Evolutionary conservation across 2,113 vertebrate genomes (phyloP).

Genomic region (Mastomys coucha): DNA sequence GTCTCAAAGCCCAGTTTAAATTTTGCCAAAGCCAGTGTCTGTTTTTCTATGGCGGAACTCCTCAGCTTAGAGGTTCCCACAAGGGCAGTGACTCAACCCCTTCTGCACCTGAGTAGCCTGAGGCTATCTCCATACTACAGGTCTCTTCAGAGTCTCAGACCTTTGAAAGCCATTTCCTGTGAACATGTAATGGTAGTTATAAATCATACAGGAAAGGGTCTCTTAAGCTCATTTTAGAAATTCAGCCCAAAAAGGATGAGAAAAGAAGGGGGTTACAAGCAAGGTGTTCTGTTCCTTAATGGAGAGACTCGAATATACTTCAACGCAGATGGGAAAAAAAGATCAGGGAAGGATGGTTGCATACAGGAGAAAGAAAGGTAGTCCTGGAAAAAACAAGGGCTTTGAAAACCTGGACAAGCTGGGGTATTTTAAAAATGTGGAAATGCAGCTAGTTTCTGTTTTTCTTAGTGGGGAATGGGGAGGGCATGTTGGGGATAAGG

Average conservation of each 20-base stretch:
- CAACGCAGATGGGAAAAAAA: neutral
- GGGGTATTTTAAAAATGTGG: neutral
- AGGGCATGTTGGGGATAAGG: neutral
- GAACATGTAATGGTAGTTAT: neutral
- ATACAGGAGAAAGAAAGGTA: neutral
- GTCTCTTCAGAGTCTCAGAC: neutral
- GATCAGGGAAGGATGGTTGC: neutral
- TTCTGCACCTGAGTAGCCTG: neutral
- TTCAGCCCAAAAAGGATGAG: neutral
- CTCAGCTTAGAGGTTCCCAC: neutral
- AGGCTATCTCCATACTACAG: neutral
- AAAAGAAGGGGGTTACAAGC: neutral
- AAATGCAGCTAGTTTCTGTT: neutral
- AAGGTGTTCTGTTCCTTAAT: neutral
- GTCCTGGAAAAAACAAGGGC: neutral
- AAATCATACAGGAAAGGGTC: too few relatives aligned
- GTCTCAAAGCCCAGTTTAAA: neutral
- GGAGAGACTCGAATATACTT: neutral
- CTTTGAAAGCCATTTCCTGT: neutral
- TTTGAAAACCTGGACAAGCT: neutral
- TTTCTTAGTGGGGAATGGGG: neutral
- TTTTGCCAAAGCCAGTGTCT: neutral
- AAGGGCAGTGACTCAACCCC: neutral
- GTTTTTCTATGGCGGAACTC: neutral
- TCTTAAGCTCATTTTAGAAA: neutral